A percentile compares a stretch with the other conserved stretches of the same genome.
Conservation (phyloP, 1,140 invertebrate genomes). For the Globodera rostochiensis region DNA sequence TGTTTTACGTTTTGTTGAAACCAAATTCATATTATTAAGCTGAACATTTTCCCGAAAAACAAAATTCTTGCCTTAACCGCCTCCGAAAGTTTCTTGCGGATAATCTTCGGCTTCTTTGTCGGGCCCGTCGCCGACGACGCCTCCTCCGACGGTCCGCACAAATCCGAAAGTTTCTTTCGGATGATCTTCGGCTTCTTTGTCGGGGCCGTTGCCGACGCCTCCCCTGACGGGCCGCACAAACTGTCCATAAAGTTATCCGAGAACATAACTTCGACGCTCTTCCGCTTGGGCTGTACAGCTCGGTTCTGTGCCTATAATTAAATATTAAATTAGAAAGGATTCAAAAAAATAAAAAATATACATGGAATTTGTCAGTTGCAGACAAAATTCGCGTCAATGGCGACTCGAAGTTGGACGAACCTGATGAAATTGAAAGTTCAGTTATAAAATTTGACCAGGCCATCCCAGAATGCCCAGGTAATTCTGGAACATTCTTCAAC, state of each 20-base stretch:
- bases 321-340: background rate
- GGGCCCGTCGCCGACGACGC: no score
- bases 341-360: background rate
- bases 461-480: no score
- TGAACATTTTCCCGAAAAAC: no score
- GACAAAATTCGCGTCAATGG: slow-evolving; percentile 22
- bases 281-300: slow-evolving; percentile 18
- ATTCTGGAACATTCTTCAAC: no score
- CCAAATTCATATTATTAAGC: no score
- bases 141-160: no score
- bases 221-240: background rate
- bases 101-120: no score
- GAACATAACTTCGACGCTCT: slow-evolving; percentile 16
- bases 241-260: slow-evolving; percentile 27
- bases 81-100: no score
- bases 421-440: background rate
- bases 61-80: no score
- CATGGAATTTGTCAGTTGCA: slow-evolving; percentile 14
- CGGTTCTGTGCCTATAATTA: slow-evolving; percentile 7
- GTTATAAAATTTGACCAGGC: no score
- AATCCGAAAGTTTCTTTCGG: slow-evolving; percentile 9
- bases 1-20: no score
- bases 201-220: background rate
- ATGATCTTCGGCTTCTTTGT: slow-evolving; percentile 20
- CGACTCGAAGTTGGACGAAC: background rate